Percentiles rank a stretch among this genome's conserved stretches.
Evolutionary conservation across 2,113 vertebrate species (phyloP).

Genomic region (Oncorhynchus kisutch): DNA sequence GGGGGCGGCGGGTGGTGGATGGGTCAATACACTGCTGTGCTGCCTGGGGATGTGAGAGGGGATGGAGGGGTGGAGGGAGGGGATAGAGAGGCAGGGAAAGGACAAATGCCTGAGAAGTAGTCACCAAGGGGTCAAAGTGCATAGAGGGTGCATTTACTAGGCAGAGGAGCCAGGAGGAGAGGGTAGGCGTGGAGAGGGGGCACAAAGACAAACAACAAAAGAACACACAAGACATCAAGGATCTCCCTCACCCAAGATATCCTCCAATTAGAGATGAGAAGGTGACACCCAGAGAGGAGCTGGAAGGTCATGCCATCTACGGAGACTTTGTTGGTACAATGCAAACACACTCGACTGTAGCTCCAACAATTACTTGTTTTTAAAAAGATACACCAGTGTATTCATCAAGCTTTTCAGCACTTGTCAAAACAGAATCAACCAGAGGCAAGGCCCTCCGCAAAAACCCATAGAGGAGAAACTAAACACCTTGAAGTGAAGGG

Average conservation of each 20-base stretch:
- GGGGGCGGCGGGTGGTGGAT: conserved; percentile 3
- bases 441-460: conserved; percentile 24
- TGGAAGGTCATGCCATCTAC: conserved; percentile 47
- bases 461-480: conserved; percentile 4
- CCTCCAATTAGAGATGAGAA: conserved; percentile 48
- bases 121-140: conserved; percentile 70
- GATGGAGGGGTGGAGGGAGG: too few relatives aligned
- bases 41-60: too few relatives aligned
- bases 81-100: conserved; percentile 14
- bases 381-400: conserved; percentile 32
- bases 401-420: conserved; percentile 43
- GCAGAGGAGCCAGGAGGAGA: conserved; percentile 36
- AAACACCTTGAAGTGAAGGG: not conserved
- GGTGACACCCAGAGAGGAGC: conserved; percentile 34
- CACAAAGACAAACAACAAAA: conserved; percentile 54
- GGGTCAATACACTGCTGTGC: conserved; percentile 2
- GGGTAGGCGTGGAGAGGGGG: conserved; percentile 34
- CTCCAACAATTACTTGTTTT: conserved; percentile 35
- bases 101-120: conserved; percentile 59
- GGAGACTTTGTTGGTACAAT: conserved; percentile 27
- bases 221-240: not conserved
- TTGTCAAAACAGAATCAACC: conserved; percentile 34
- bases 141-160: conserved; percentile 64
- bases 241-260: conserved; percentile 58
- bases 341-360: conserved; percentile 16